phyloP scores from a whole-genome alignment of 1,140 invertebrate species.

The Brachystomella parvula region DNA sequence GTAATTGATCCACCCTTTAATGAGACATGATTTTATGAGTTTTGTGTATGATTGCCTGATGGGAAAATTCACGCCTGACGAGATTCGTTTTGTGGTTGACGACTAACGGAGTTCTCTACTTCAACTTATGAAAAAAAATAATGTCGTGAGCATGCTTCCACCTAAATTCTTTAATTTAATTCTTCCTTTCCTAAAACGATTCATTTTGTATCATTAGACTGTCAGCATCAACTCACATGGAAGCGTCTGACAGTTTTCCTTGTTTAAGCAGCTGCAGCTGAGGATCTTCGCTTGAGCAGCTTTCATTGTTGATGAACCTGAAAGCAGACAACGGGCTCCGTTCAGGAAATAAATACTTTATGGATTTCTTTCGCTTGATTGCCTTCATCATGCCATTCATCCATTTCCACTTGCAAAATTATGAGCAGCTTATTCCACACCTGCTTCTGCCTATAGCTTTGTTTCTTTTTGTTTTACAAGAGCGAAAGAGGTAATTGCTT shows the following conservation, averaged over 20 bases:
- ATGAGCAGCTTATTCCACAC: neutral
- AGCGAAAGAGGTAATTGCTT: neutral
- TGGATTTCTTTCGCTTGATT: too few relatives aligned
- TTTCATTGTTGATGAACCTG: neutral
- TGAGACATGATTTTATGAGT: neutral
- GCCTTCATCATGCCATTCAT: neutral
- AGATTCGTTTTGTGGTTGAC: neutral
- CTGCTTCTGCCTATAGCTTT: neutral
- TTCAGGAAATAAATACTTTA: neutral
- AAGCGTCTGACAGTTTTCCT: neutral
- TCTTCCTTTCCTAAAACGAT: neutral
- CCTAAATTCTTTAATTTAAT: neutral
- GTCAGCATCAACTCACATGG: neutral
- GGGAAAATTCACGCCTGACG: neutral
- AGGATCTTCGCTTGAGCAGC: neutral
- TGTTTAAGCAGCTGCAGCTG: neutral
- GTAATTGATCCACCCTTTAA: neutral
- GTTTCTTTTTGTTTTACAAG: neutral
- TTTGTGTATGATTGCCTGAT: neutral
- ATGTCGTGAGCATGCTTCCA: neutral
- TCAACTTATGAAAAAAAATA: neutral
- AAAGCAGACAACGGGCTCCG: too few relatives aligned
- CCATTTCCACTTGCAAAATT: neutral
- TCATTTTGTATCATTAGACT: neutral
- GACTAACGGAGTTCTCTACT: neutral